Evolutionary conservation across 2,888 invertebrate genomes (phyloP).

Genomic region (Oxystoma pomonae): DNA sequence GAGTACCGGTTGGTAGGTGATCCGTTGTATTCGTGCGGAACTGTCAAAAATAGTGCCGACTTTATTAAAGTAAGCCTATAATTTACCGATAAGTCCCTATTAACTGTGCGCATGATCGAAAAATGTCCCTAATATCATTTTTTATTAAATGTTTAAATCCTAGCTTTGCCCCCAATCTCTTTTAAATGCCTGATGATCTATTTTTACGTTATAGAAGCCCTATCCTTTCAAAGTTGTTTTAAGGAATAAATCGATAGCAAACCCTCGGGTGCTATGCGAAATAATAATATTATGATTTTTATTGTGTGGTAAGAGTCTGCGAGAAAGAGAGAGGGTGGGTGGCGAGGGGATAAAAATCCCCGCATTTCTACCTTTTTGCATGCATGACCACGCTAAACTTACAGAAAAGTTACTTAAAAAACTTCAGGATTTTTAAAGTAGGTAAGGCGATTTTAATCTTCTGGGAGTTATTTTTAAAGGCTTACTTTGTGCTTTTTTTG

Average conservation of each 20-base stretch:
- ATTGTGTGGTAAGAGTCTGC: constrained; percentile 10
- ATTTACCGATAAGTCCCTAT: too few relatives aligned
- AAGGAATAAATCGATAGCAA: not conserved
- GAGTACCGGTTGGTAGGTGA: too few relatives aligned
- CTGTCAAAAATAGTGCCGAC: too few relatives aligned
- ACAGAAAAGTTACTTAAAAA: constrained; percentile 36
- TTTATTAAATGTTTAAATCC: too few relatives aligned
- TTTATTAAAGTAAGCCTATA: too few relatives aligned
- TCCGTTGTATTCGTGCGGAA: too few relatives aligned
- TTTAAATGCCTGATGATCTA: not conserved
- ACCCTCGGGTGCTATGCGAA: constrained; percentile 11
- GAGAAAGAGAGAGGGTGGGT: constrained; percentile 15
- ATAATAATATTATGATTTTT: constrained; percentile 24
- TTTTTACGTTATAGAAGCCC: not conserved
- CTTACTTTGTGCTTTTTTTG: constrained; percentile 36
- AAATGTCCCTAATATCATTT: too few relatives aligned
- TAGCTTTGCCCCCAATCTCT: too few relatives aligned
- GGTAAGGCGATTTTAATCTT: constrained; percentile 41
- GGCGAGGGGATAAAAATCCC: constrained; percentile 22
- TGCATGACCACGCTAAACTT: constrained; percentile 34
- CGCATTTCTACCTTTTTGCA: constrained; percentile 26
- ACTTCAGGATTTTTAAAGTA: constrained; percentile 37
- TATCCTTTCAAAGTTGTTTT: not conserved
- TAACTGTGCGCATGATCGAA: too few relatives aligned
- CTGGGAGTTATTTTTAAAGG: constrained; percentile 42